Evolutionary conservation across 2,888 invertebrate species (phyloP).

Genomic region (Parthenolecanium corni): DNA sequence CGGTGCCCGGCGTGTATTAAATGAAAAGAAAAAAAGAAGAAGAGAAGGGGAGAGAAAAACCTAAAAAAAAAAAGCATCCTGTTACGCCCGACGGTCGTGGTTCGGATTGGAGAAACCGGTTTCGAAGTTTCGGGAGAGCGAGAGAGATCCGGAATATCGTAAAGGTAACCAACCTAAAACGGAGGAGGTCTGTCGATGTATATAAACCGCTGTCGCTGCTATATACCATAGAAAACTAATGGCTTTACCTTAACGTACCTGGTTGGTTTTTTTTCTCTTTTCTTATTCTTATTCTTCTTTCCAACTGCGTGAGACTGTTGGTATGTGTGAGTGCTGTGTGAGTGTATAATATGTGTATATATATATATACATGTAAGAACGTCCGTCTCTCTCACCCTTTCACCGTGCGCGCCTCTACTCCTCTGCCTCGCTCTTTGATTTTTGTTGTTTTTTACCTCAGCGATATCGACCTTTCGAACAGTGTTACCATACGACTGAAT

Average conservation of each 20-base stretch:
- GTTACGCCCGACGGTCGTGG: slow-evolving; percentile 19
- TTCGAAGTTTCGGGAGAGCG: slow-evolving; percentile 13
- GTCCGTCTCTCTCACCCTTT: background rate
- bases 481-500: slow-evolving; percentile 8
- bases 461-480: slow-evolving; percentile 26
- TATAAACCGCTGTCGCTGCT: background rate
- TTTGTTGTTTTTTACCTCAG: slow-evolving; percentile 14
- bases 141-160: slow-evolving; percentile 28
- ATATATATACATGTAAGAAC: too few relatives aligned
- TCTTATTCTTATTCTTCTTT: too few relatives aligned
- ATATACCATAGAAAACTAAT: slow-evolving; percentile 15
- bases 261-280: slow-evolving; percentile 11
- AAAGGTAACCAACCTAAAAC: slow-evolving; percentile 29
- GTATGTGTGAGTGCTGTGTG: too few relatives aligned
- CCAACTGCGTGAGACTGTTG: too few relatives aligned
- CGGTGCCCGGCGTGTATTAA: slow-evolving; percentile 9
- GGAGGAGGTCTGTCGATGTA: slow-evolving; percentile 23
- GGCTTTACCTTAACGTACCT: slow-evolving; percentile 18
- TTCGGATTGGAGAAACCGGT: slow-evolving; percentile 23
- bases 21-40: too few relatives aligned
- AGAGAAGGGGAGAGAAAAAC: too few relatives aligned
- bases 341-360: too few relatives aligned
- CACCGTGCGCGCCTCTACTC: too few relatives aligned
- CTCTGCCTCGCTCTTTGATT: too few relatives aligned
- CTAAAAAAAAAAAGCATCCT: slow-evolving; percentile 22